Evolutionary conservation across 1,140 invertebrate genomes (phyloP), one percentile per base, ranked within the genome.

Genomic region (Danaus plexippus): DNA sequence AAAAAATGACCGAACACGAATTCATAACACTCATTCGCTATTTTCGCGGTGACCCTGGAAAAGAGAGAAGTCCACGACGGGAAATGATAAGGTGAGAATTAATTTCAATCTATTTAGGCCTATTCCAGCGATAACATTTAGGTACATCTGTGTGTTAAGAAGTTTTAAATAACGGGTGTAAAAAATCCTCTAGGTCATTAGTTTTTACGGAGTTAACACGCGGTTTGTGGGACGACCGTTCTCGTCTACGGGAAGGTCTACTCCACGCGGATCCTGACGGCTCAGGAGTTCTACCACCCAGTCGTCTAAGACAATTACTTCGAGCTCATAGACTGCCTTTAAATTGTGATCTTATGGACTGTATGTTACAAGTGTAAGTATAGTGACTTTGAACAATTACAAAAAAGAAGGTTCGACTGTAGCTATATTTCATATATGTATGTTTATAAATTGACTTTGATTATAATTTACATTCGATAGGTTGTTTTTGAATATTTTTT

Each of bases 1-100:
- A 92, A 49, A 87, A 90, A 51, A 91, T 94, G 73, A 90, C 90
- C 1, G 92, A 94, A 64, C 94, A 95, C 47, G 94, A 95, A 87
- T 92, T 94, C 61, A 85, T 94, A 9, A 94, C 93, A 8, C 78
- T 94, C 5, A 90, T 91, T 11, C 88, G 94, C 64, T 82, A 88
- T 61, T 94, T 93, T 77, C 71, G 89, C 55, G 82, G 88, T 62
- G 81, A 85, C 65, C 59, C 77, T 9, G 81, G 72, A 48, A 82
- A 73, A 62, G 85, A 88, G 63, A 73, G 86, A 64, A 78, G 75
- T 81, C 80, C 64, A 57, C 64, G 75, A 76, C 73, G 64, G 69
- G 83, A 74, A 81, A 91, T 79, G 88, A 86, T 71, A 58, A 90
- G 63, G 83, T 82, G 62, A 22, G 43, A 22, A 47, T 43, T 50